Conservation (phyloP, 1,140 invertebrate species). For the Lamellibrachia luymesi region DNA sequence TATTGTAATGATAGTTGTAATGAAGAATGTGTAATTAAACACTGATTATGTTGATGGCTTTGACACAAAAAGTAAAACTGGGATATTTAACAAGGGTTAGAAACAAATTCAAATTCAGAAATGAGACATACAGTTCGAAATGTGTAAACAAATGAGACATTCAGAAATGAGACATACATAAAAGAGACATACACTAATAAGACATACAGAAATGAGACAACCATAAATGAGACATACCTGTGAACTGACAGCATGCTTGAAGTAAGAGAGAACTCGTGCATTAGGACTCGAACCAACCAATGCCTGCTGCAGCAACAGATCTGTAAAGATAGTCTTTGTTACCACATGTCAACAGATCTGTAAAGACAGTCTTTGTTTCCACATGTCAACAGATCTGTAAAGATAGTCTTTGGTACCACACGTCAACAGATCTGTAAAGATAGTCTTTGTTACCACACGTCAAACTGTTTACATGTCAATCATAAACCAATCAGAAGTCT, state of each 20-base stretch:
- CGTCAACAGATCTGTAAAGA: slow-evolving; percentile 70
- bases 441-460: not conserved
- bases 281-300: slow-evolving; percentile 89
- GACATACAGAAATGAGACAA: slow-evolving; percentile 44
- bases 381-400: slow-evolving; percentile 70
- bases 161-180: not conserved
- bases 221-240: slow-evolving; percentile 58
- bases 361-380: no score
- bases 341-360: not conserved
- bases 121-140: not conserved
- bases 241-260: slow-evolving; percentile 86
- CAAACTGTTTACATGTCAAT: not conserved
- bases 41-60: not conserved
- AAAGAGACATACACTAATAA: not conserved
- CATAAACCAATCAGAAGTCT: not conserved
- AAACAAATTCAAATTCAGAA: no score
- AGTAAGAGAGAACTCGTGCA: slow-evolving; percentile 83
- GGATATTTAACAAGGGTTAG: no score
- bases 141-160: not conserved
- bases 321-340: slow-evolving; percentile 47
- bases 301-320: slow-evolving; percentile 89
- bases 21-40: not conserved
- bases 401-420: not conserved
- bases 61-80: no score
- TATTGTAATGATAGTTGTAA: not conserved